Base-by-base conservation (phyloP, 2,113 vertebrate genomes). In the Labeo catla region DNA sequence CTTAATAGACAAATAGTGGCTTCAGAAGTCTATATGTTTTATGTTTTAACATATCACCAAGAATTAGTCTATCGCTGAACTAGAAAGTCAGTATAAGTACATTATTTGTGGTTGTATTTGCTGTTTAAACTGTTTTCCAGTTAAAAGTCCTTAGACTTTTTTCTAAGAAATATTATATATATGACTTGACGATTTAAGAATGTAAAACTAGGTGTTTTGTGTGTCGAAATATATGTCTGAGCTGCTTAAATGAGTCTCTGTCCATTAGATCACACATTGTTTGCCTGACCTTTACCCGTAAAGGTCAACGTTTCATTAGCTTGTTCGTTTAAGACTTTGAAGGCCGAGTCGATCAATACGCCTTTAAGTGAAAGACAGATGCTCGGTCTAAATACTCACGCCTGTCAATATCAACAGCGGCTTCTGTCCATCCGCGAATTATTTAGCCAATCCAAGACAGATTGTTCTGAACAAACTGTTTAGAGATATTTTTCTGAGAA, bases 281-380 rank as follows among this genome's bases (percentile, higher is more conserved):
- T 76, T 50, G 45, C n/a, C 45, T 86, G 68, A 81, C 72, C 84
- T 86, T 80, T 83, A 39, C 43, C 65, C 8, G 16, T 76, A 77
- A 86, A 81, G 84, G 86, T 84, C 84, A 88, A 50, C 68, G 11
- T 87, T 86, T 87, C 73, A 61, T 47, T 74, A 84, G 72, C 78
- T 77, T 73, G 43, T 76, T 76, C 65, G 78, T 86, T 78, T 52
- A 15, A 78, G 43, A 43, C 43, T 15, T 77, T 52, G 9, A 78
- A 78, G 45, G 63, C 73, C 36, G 36, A 57, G 6, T 72, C 11
- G 68, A 84, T 89, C 85, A 81, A 89, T 84, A 61, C 34, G 15
- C 21, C 74, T 72, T 49, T 49, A 70, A 76, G 28, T 79, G 54
- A 83, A 81, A 57, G 74, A 52, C 84, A 77, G 61, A 6, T 28